These are phyloP conservation scores for Callocephalon fimbriatum DNA, from an alignment of 2,113 vertebrate genomes.

Conservation along the genomic window DNA sequence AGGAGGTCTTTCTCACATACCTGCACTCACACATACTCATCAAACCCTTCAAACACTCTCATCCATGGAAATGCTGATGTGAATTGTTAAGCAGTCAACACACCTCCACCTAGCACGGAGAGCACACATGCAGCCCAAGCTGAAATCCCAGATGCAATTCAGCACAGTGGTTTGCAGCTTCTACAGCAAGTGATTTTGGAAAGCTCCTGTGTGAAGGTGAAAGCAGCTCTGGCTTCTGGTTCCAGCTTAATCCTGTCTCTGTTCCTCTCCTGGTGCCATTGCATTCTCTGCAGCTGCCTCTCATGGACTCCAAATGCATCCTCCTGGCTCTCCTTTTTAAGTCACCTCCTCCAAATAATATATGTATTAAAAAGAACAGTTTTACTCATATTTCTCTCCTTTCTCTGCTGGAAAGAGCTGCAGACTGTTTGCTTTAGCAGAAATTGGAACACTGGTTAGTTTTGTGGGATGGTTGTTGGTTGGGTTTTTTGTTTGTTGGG, in stretches of 20 bases:
- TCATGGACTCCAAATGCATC: not conserved
- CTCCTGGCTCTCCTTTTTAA: not conserved
- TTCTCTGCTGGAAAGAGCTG: not conserved
- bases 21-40: fast-evolving
- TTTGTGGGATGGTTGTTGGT: not conserved
- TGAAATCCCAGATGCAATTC: not conserved
- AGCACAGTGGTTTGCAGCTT: not conserved
- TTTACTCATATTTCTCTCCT: not conserved
- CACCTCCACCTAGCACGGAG: fast-evolving
- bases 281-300: not conserved
- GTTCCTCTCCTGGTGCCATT: not conserved
- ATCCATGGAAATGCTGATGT: fast-evolving
- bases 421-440: not conserved
- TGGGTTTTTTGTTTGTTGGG: not conserved
- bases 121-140: fast-evolving
- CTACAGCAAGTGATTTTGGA: not conserved
- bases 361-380: not conserved
- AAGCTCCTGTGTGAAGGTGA: not conserved
- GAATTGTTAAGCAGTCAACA: not conserved
- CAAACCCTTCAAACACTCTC: not conserved
- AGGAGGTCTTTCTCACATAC: fast-evolving
- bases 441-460: not conserved
- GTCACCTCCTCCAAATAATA: not conserved
- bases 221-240: not conserved
- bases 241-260: not conserved